Base-by-base conservation (phyloP, 2,888 invertebrate genomes). In the Apocheima hispidaria region DNA sequence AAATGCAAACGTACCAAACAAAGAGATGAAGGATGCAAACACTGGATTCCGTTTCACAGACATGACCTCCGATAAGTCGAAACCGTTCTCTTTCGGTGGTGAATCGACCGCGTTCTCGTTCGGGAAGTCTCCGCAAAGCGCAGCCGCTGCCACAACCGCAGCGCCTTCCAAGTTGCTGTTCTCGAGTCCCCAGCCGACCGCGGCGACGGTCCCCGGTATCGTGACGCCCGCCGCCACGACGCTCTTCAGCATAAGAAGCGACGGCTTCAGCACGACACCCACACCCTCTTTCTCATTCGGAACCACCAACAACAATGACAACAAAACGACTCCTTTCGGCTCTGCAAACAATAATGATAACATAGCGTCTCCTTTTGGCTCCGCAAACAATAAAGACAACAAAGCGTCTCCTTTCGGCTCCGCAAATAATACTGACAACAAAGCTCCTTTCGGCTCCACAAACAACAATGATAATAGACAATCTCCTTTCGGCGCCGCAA, bases 241-340 rank as follows among this genome's bases (percentile, higher is more conserved):
- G n/a, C 43, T 86, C 21, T 91, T 90, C 57, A 82, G 74, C 65
- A 88, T 89, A 55, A 84, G 85, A 1, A 70, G 41, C 14, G 82
- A 67, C 54, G 58, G 68, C 5, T 20, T 70, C 10, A 46, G 62
- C n/a, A 21, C 74, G 2, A 63, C 72, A n/a, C 51, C 78, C 14
- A 69, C 70, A 36, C 28, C 70, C 51, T 82, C 74, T 51, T 90
- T 90, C 49, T 73, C 72, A 9, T 90, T 90, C 59, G 80, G 82
- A 6, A 74, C 54, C 44, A 80, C 70, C 3, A 57, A 35, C 20
- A 57, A 33, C 14, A 7, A 23, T 7, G 49, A 21, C 18, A 38
- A 18, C 1, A 18, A 38, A 38, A 0, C 38, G n/a, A n/a, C n/a
- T 4, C 9, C 36, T 36, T 4, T 4, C 14, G 23, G 23, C 4